A percentile compares a stretch with the other conserved stretches of the same genome.
Evolutionary conservation across 2,113 vertebrate species (phyloP).

Genomic region (Lasiurus cinereus): DNA sequence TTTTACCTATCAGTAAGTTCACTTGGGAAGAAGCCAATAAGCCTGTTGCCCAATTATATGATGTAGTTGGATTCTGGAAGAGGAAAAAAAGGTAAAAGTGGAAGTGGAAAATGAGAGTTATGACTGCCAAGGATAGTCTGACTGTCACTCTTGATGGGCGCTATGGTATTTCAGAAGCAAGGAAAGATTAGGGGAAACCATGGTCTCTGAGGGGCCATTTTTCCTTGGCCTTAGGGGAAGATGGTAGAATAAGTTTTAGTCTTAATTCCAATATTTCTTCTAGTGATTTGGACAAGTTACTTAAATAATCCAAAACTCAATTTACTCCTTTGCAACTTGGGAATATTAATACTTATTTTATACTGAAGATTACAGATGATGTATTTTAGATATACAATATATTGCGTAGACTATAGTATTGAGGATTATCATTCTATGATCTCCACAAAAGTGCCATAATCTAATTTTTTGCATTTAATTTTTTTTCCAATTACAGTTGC

Average conservation of each 20-base stretch:
- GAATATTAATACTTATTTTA: background rate
- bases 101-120: background rate
- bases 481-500: background rate
- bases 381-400: background rate
- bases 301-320: background rate
- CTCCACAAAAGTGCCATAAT: background rate
- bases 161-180: background rate
- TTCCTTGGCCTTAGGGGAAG: background rate
- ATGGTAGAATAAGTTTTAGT: background rate
- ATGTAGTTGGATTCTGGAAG: background rate
- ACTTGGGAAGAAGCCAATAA: background rate
- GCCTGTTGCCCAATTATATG: background rate
- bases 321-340: conserved; percentile 6
- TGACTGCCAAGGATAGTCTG: background rate
- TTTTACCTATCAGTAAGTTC: background rate
- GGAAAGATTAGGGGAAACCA: background rate
- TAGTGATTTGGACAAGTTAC: background rate
- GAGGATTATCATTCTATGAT: background rate
- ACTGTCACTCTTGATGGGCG: background rate
- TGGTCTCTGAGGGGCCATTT: background rate
- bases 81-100: background rate
- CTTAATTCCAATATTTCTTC: background rate
- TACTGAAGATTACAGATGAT: background rate
- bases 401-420: background rate
- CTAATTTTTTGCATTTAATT: background rate